Conservation (phyloP, 2,113 vertebrate species). For the Erinaceus europaeus region DNA sequence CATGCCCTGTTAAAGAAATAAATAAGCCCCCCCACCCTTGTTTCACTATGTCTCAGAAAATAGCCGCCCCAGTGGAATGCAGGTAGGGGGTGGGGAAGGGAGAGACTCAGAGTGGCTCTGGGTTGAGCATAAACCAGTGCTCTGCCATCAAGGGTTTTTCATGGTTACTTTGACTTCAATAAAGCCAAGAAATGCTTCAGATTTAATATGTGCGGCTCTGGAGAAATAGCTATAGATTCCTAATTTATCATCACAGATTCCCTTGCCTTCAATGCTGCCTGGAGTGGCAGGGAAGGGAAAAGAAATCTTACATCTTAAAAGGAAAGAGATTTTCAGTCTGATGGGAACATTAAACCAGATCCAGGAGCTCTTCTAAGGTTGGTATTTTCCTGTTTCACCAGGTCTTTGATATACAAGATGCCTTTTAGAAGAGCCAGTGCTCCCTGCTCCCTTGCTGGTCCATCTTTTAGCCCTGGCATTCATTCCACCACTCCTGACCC, state of each 20-base stretch:
- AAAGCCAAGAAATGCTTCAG: not conserved
- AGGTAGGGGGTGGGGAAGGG: accelerated
- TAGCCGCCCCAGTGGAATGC: not conserved
- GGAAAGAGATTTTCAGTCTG: constrained; percentile 12
- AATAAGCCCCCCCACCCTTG: not conserved
- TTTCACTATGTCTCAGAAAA: not conserved
- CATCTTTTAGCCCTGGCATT: not conserved
- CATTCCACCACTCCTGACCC: not conserved
- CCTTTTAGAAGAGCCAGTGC: not conserved
- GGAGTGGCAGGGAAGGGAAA: not conserved
- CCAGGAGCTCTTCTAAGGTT: not conserved
- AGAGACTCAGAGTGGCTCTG: accelerated
- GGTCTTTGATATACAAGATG: not conserved
- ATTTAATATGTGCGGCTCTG: not conserved
- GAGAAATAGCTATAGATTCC: not conserved
- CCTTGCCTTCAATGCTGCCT: not conserved
- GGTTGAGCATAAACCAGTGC: not conserved
- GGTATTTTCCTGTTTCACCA: not conserved
- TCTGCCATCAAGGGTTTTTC: not conserved
- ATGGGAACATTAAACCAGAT: not conserved
- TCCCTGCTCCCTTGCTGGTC: not conserved
- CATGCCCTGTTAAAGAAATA: constrained; percentile 1
- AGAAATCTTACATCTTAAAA: constrained; percentile 38
- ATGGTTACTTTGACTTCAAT: not conserved
- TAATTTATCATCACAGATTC: not conserved